phyloP scores from a whole-genome alignment of 1,140 invertebrate species.

The Argopecten irradians region DNA sequence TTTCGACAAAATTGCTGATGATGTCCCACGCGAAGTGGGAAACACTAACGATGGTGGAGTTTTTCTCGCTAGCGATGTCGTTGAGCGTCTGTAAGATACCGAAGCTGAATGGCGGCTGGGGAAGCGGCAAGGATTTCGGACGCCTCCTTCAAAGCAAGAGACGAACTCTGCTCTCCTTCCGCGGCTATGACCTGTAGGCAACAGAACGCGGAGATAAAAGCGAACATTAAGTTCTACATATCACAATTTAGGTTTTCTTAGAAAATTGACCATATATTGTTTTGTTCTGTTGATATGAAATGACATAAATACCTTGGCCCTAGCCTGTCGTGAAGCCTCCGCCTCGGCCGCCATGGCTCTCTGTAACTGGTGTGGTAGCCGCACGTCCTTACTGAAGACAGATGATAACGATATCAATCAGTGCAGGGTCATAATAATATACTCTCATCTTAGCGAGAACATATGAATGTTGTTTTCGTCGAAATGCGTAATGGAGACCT shows the following conservation, averaged over 20 bases:
- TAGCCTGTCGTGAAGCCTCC: constrained; percentile 71
- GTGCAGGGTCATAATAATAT: background rate
- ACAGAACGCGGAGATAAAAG: background rate
- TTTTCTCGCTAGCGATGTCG: background rate
- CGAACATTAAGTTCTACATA: background rate
- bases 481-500: background rate
- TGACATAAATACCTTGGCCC: constrained; percentile 66
- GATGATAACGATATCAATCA: background rate
- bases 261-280: too few relatives aligned
- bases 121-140: background rate
- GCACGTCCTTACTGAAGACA: constrained; percentile 88
- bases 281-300: too few relatives aligned
- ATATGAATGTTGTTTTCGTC: background rate
- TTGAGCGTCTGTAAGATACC: constrained; percentile 11
- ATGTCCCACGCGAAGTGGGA: constrained; percentile 75
- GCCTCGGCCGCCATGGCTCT: constrained; percentile 78
- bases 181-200: constrained; percentile 71
- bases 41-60: background rate
- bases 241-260: background rate
- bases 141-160: constrained; percentile 90
- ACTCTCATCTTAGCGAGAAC: background rate
- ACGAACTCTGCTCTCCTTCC: constrained; percentile 64
- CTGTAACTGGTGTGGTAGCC: constrained; percentile 89
- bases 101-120: background rate
- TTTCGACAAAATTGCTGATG: background rate